A percentile compares a stretch with the other conserved stretches of the same genome.
These are phyloP conservation scores for Andrena trimmerana DNA, from an alignment of 2,888 invertebrate genomes.

Conservation along the genomic window DNA sequence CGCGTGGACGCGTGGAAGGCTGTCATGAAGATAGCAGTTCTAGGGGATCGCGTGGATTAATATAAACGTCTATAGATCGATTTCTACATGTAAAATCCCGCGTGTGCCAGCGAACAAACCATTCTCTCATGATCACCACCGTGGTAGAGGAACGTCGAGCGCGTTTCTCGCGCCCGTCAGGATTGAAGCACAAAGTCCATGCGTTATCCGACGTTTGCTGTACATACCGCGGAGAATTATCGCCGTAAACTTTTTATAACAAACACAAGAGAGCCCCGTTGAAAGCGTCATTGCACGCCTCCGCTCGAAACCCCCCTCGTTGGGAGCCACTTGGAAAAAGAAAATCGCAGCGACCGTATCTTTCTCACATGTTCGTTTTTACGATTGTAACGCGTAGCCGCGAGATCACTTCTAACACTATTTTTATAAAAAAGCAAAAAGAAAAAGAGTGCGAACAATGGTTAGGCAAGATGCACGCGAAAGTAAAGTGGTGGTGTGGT, in stretches of 20 bases:
- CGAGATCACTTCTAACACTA: slow-evolving; percentile 63
- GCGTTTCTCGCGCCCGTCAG: not conserved
- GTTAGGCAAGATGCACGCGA: too few relatives aligned
- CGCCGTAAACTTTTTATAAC: slow-evolving; percentile 43
- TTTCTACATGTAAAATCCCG: slow-evolving; percentile 42
- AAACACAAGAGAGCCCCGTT: not conserved
- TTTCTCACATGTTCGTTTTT: slow-evolving; percentile 54
- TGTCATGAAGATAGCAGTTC: not conserved
- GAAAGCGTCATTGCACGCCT: not conserved
- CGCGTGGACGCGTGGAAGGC: not conserved
- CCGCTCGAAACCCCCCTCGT: slow-evolving; percentile 15
- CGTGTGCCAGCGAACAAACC: not conserved
- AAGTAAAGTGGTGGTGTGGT: too few relatives aligned
- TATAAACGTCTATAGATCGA: slow-evolving; percentile 54
- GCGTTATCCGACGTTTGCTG: slow-evolving; percentile 43
- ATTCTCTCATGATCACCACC: slow-evolving; percentile 2
- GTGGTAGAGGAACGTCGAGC: not conserved
- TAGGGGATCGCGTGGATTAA: slow-evolving; percentile 22
- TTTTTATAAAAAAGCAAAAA: slow-evolving; percentile 65
- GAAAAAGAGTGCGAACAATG: not conserved
- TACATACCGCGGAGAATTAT: slow-evolving; percentile 34
- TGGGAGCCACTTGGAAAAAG: not conserved
- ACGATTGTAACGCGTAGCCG: slow-evolving; percentile 48
- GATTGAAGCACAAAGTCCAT: slow-evolving; percentile 42
- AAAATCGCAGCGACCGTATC: slow-evolving; percentile 22